These are phyloP conservation scores for Enteromius anoplus DNA, from an alignment of 2,797 vertebrate genomes.

Conservation along the genomic window DNA sequence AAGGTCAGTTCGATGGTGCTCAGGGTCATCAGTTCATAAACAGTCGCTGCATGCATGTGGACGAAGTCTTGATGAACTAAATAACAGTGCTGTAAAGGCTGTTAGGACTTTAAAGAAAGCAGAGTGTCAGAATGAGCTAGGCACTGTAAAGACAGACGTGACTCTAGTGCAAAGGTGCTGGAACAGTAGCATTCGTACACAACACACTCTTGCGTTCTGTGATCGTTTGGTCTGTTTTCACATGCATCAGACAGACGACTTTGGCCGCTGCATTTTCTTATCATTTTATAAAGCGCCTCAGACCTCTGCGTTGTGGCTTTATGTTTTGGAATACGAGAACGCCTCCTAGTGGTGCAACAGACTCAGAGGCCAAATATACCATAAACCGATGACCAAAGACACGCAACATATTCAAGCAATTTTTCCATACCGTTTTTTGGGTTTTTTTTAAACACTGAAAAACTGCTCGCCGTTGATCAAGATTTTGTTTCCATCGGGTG, in stretches of 20 bases:
- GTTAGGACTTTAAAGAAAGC: neutral
- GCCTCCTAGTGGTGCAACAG: neutral
- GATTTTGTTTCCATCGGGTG: neutral
- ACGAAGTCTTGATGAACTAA: neutral
- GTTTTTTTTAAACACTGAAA: conserved; percentile 1
- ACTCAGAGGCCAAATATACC: neutral
- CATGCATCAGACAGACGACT: neutral
- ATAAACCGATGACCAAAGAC: neutral
- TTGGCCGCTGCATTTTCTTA: neutral
- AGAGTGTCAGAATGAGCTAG: conserved; percentile 18
- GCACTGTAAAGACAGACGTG: conserved; percentile 29
- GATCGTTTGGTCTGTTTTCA: neutral
- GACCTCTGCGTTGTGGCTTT: neutral
- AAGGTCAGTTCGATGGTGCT: neutral
- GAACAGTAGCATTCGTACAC: neutral
- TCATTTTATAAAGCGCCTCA: neutral
- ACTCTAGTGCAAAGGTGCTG: conserved; percentile 14
- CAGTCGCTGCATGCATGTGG: neutral
- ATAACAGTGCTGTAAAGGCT: neutral
- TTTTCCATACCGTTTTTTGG: neutral
- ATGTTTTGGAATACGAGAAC: neutral
- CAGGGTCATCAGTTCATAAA: neutral
- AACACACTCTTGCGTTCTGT: neutral
- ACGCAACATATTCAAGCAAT: neutral
- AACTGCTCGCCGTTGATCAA: neutral